Evolutionary conservation across 2,797 vertebrate species (phyloP).

Genomic region (Pygocentrus nattereri): DNA sequence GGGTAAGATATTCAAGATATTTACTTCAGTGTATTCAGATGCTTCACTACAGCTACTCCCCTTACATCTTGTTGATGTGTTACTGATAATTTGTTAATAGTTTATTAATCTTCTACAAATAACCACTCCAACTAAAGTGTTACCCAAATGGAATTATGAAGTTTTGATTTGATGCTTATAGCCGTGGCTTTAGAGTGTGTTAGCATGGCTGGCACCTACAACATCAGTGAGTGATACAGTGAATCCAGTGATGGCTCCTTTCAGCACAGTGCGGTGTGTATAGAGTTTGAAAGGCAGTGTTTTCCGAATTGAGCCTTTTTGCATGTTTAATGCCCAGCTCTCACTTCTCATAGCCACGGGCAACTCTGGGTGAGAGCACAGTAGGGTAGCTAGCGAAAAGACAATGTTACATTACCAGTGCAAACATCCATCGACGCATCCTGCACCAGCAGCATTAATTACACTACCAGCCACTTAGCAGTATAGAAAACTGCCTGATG

Average conservation of each 20-base stretch:
- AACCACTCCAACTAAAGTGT: no score
- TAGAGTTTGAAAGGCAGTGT: background rate
- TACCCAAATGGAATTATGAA: no score
- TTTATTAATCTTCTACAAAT: no score
- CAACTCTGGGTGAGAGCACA: slow-evolving; percentile 63
- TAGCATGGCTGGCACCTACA: background rate
- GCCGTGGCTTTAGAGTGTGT: background rate
- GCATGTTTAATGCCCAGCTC: slow-evolving; percentile 35
- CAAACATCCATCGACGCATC: slow-evolving; percentile 57
- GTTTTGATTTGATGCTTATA: no score
- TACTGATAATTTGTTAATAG: no score
- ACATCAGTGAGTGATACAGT: background rate
- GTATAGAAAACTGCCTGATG: background rate
- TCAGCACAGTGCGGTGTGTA: background rate
- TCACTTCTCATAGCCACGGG: slow-evolving; percentile 61
- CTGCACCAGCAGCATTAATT: slow-evolving; percentile 48
- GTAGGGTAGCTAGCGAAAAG: slow-evolving; percentile 62
- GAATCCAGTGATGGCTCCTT: background rate
- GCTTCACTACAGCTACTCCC: no score
- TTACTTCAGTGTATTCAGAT: no score
- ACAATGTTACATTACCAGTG: slow-evolving; percentile 67
- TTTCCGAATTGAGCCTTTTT: background rate
- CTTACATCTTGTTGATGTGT: no score
- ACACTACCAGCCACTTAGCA: slow-evolving; percentile 24
- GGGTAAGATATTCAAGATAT: no score